A percentile compares a stretch with the other conserved stretches of the same genome.
phyloP scores from a whole-genome alignment of 1,140 invertebrate genomes.

The Tetragnatha versicolor region DNA sequence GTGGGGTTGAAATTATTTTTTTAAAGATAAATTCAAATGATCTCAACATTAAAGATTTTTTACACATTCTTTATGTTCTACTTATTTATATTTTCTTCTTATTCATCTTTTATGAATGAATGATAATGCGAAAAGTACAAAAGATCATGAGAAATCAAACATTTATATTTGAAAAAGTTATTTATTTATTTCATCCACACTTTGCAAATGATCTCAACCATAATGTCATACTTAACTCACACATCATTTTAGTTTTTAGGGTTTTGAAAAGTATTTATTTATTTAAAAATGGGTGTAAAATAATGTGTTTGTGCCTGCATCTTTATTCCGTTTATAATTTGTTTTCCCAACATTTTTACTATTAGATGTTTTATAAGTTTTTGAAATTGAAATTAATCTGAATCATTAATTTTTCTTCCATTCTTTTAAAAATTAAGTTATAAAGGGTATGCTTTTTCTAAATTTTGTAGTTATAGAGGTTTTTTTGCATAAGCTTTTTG shows the following conservation, averaged over 20 bases:
- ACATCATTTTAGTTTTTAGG: background rate
- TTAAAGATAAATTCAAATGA: background rate
- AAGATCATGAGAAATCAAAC: slow-evolving; percentile 7
- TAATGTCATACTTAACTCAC: slow-evolving; percentile 35
- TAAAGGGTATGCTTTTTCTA: no score
- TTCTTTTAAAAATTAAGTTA: no score
- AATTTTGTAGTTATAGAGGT: no score
- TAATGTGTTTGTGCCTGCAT: no score
- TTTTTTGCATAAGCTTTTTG: no score
- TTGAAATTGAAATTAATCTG: no score
- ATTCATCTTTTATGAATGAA: slow-evolving; percentile 9
- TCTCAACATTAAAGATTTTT: background rate
- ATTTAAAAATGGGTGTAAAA: no score
- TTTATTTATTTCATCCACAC: slow-evolving; percentile 19
- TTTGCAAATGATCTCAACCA: slow-evolving; percentile 27
- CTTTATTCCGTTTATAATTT: no score
- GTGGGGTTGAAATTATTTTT: no score
- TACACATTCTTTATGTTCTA: background rate
- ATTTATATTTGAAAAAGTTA: slow-evolving; percentile 17
- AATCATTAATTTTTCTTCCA: no score
- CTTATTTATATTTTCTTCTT: slow-evolving; percentile 17
- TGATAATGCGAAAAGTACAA: slow-evolving; percentile 28
- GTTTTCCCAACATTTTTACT: no score
- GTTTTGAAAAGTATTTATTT: slow-evolving; percentile 27
- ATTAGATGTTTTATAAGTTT: no score